phyloP scores from a whole-genome alignment of 2,797 vertebrate species.

The Crypturellus tataupa region DNA sequence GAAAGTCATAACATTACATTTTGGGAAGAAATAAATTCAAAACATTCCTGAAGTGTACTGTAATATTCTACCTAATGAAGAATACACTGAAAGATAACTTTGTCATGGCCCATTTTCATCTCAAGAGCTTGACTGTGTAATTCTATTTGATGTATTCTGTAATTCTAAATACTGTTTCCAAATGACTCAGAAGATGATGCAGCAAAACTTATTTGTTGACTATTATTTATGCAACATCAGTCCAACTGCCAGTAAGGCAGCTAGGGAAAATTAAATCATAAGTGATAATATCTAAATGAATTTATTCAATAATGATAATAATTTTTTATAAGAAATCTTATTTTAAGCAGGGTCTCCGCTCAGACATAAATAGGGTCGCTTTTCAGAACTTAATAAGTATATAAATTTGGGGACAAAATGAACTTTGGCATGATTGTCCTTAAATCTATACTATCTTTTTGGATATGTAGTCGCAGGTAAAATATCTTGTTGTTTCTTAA shows the following conservation, averaged over 20 bases:
- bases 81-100: not conserved
- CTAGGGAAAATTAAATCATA: not conserved
- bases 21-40: not conserved
- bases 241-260: not conserved
- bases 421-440: not conserved
- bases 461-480: not conserved
- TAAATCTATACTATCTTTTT: not conserved
- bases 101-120: not conserved
- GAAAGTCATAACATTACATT: not conserved
- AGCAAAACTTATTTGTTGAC: not conserved
- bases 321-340: not conserved
- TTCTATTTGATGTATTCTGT: not conserved
- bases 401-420: not conserved
- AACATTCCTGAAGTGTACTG: not conserved
- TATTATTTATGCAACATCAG: not conserved
- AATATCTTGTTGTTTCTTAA: not conserved
- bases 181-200: not conserved
- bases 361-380: not conserved
- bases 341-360: not conserved
- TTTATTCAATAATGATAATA: not conserved
- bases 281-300: not conserved
- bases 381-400: not conserved
- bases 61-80: not conserved
- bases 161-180: not conserved
- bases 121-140: rapidly evolving